These are phyloP conservation scores for Daphoenositta chrysoptera DNA, from an alignment of 2,113 vertebrate species.

Conservation along the genomic window DNA sequence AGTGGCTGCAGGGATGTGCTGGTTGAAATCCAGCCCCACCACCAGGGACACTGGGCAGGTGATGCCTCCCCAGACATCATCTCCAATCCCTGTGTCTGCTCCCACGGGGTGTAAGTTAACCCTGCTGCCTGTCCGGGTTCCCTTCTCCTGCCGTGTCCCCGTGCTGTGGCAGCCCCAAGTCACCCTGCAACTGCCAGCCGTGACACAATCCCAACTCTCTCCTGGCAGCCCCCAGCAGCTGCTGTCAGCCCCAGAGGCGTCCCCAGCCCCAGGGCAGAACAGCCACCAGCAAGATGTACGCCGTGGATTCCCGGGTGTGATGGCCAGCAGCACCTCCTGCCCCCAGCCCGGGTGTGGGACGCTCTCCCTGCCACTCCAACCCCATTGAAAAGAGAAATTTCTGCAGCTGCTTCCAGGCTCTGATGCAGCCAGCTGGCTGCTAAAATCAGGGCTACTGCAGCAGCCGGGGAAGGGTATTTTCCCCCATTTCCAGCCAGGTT, in stretches of 20 bases:
- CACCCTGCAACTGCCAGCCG: fast-evolving
- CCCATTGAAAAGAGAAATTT: not conserved
- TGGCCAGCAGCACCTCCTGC: not conserved
- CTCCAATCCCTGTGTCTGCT: not conserved
- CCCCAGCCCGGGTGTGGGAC: fast-evolving
- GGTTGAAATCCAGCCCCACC: not conserved
- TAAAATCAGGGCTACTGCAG: not conserved
- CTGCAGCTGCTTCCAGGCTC: not conserved
- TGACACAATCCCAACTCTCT: not conserved
- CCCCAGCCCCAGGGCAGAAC: not conserved
- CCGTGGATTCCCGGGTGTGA: slow-evolving; percentile 69
- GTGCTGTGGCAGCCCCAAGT: not conserved
- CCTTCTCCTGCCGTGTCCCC: fast-evolving
- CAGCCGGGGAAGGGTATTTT: not conserved
- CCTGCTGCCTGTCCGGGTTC: fast-evolving
- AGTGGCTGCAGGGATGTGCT: not conserved
- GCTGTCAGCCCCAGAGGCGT: not conserved
- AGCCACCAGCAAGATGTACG: slow-evolving; percentile 56
- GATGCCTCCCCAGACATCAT: fast-evolving
- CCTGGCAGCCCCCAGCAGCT: slow-evolving; percentile 2
- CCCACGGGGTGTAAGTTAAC: not conserved
- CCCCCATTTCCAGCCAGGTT: not conserved
- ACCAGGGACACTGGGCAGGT: not conserved
- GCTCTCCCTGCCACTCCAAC: fast-evolving
- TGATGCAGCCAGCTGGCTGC: fast-evolving